Evolutionary conservation across 2,797 vertebrate genomes (phyloP), one percentile per base, ranked within the genome.

Genomic region (Rhynchonycteris naso): DNA sequence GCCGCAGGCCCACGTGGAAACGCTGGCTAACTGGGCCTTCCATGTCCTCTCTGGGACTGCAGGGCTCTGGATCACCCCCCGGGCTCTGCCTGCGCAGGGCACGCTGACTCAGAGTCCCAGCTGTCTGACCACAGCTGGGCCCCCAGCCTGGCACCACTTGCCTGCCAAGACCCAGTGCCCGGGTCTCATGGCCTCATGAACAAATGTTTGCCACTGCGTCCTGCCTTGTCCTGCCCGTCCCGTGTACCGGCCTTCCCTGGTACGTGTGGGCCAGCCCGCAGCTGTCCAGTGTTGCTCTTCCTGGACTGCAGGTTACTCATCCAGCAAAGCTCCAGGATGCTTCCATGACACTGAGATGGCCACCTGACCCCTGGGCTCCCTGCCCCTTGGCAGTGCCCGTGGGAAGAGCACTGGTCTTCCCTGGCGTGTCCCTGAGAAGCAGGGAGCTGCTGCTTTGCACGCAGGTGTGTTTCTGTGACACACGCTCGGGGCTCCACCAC

Each of bases 391-490:
- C 66, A 71, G 69, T 14, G 38, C 16, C 47, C 38, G 5, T 7
- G 1, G 71, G 22, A 28, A 12, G 10, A 8, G 5, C 0, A 1
- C 26, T 1, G 3, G 33, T 16, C 54, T 16, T 13, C 38, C 30
- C 66, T 2, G 5, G 26, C 5, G 3, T 3, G 26, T 1, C 28
- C 66, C 82, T 3, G 22, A 38, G 54, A 24, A 7, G 68, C 2
- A 2, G 0, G 8, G 18, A 2, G 8, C 6, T 2, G 16, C 33
- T 4, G 47, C 61, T 26, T 38, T 33, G 15, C 16, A 0, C 2
- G n/a, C 8, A 4, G 33, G 16, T 6, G 4, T 2, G 33, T 35
- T 43, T 19, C 66, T 10, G 18, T 7, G 43, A 47, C 18, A 4
- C 2, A 7, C 43, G 66, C 66, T 33, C 19, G 65, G 35, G 5